Percentiles rank a stretch among this genome's conserved stretches.
These are phyloP conservation scores for Oryzias javanicus DNA, from an alignment of 2,113 vertebrate species.

Conservation along the genomic window DNA sequence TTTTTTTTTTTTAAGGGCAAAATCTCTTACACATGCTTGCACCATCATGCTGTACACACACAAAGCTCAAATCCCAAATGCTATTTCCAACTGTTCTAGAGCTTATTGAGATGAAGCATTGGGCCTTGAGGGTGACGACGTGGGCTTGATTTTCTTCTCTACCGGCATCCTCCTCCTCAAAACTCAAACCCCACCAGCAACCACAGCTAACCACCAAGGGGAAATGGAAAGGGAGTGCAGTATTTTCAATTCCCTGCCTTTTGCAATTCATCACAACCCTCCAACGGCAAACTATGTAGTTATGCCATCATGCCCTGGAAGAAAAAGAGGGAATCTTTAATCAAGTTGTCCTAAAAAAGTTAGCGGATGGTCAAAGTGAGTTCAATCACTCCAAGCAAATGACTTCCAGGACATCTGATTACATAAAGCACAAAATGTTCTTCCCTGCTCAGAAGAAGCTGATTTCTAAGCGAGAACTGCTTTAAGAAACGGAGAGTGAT, in stretches of 20 bases:
- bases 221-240: conserved; percentile 37
- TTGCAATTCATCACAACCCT: conserved; percentile 49
- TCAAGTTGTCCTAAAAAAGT: conserved; percentile 40
- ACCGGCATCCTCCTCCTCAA: conserved; percentile 39
- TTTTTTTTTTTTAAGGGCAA: background rate
- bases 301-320: conserved; percentile 32
- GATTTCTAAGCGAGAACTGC: background rate
- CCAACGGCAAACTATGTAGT: conserved; percentile 32
- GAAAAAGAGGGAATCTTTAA: conserved; percentile 39
- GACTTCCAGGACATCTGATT: conserved; percentile 11
- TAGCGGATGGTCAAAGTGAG: conserved; percentile 22
- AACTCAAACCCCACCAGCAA: conserved; percentile 43
- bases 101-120: conserved; percentile 72
- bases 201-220: conserved; percentile 36
- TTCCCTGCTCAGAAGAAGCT: conserved; percentile 1
- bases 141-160: conserved; percentile 64
- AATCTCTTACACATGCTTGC: background rate
- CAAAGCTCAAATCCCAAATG: conserved; percentile 42
- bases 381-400: conserved; percentile 17
- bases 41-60: conserved; percentile 11
- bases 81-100: conserved; percentile 45
- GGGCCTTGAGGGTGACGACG: conserved; percentile 60
- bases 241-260: conserved; percentile 45
- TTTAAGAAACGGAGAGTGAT: conserved; percentile 3
- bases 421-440: background rate